Conservation (phyloP, 2,888 invertebrate species). For the Carcina quercana region DNA sequence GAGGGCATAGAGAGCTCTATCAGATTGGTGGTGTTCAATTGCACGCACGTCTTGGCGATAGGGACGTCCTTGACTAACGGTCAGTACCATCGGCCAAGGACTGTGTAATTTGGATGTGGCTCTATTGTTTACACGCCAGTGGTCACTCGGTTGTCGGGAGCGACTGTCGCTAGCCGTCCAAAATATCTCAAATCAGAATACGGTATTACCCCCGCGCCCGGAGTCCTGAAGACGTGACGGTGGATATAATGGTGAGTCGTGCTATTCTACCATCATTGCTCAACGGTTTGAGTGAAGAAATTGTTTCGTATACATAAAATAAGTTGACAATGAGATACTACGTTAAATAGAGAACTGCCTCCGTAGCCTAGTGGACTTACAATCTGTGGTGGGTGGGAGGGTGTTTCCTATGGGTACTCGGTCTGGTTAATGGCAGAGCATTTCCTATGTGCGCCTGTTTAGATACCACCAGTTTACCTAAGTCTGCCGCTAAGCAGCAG, state of each 20-base stretch:
- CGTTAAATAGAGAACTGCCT: too few species aligned
- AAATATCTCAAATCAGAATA: constrained; percentile 58
- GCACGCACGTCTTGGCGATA: constrained; percentile 55
- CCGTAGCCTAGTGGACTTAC: too few species aligned
- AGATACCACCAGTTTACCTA: too few species aligned
- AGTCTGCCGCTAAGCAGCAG: too few species aligned
- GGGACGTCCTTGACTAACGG: constrained; percentile 53
- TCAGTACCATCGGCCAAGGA: constrained; percentile 61
- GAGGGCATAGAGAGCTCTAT: constrained; percentile 26
- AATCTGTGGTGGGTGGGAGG: too few species aligned
- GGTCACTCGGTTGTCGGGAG: constrained; percentile 35
- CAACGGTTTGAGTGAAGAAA: not conserved
- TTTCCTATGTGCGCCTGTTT: too few species aligned
- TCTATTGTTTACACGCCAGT: constrained; percentile 54
- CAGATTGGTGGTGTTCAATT: constrained; percentile 36
- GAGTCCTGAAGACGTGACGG: constrained; percentile 52
- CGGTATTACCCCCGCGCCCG: constrained; percentile 49
- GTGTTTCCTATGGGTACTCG: too few species aligned
- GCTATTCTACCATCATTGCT: too few species aligned
- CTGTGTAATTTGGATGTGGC: constrained; percentile 50
- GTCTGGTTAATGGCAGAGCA: too few species aligned
- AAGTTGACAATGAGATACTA: too few species aligned
- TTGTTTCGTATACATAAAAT: not conserved
- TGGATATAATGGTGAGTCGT: constrained; percentile 57
- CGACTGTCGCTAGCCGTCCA: constrained; percentile 31